A percentile compares a stretch with the other conserved stretches of the same genome.
phyloP scores from a whole-genome alignment of 2,888 invertebrate species.

The Lasiommata megera region DNA sequence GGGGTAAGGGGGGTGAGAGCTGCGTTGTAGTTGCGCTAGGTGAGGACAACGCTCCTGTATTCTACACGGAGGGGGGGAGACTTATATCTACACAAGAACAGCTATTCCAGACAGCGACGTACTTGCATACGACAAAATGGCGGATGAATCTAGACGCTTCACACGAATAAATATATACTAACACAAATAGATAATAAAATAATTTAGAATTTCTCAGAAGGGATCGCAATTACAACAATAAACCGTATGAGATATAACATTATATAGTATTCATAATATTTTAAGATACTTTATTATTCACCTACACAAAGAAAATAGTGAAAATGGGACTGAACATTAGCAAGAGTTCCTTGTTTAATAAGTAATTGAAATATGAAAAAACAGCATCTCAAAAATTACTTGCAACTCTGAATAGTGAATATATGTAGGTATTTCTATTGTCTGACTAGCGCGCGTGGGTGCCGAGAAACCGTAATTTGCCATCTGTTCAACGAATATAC shows the following conservation, averaged over 20 bases:
- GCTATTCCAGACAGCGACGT: constrained; percentile 15
- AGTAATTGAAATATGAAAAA: not conserved
- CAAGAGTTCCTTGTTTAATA: not conserved
- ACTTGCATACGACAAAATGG: constrained; percentile 15
- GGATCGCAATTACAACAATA: too few species aligned
- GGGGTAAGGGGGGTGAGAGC: constrained; percentile 24
- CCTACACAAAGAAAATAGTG: not conserved
- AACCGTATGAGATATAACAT: too few species aligned
- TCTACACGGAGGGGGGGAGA: constrained; percentile 13
- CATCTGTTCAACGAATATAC: not conserved
- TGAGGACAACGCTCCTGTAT: constrained; percentile 20
- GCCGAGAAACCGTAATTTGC: not conserved
- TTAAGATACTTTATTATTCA: too few species aligned
- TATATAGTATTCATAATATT: too few species aligned
- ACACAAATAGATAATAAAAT: not conserved
- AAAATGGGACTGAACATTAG: not conserved
- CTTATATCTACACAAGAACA: constrained; percentile 18
- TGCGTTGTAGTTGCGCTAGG: constrained; percentile 19
- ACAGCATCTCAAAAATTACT: not conserved
- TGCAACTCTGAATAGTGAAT: not conserved
- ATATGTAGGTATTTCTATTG: not conserved
- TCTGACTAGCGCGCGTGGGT: not conserved
- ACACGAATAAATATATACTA: too few species aligned
- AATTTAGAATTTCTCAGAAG: too few species aligned
- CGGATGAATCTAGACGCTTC: not conserved